Base-by-base conservation (phyloP, 2,797 vertebrate genomes). In the Neosilurus mollespiculum region DNA sequence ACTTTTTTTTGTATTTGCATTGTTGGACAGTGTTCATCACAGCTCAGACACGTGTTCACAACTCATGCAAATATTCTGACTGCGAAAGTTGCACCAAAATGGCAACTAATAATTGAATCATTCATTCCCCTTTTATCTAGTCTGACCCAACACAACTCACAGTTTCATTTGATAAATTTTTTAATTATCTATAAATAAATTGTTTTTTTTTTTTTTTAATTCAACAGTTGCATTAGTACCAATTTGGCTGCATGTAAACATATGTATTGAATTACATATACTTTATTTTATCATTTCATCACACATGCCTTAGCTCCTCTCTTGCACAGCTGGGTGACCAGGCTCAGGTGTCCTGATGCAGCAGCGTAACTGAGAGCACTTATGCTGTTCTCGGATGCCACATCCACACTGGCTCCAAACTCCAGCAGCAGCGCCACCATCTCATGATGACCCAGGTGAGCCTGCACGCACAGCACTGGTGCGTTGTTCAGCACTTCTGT, bases 401-500 rank as follows among this genome's bases (percentile, higher is more conserved):
- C 96, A 6, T 99, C 97, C 51, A 98, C 77, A 49, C 92, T 94
- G 83, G 97, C 96, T 0, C 97, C 97, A 11, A 96, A 97, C 88
- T 99, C 98, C 0, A 99, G 92, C 67, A 99, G 88, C 72, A 99
- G 93, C 61, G 93, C 92, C 71, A 96, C 95, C 78, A 99, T 95
- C 89, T 99, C 98, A 90, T 96, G 96, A 9, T 99, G 98, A 4
- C 98, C 98, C 0, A 99, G 96, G 91, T 99, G 97, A 0, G 96
- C 95, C 91, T 99, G 97, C 81, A 98, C 97, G 6, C 97, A 98
- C 11, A 98, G 93, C 88, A 99, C 95, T 0, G 98, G 98, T 1
- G 97, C 96, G 4, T 98, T 99, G 91, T 96, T 98, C 89, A 99
- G 92, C 77, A 98, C 98, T 90, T 99, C 98, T 0, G 98, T 98